Base-by-base conservation (phyloP, 2,797 vertebrate genomes). In the Crax fasciolata region DNA sequence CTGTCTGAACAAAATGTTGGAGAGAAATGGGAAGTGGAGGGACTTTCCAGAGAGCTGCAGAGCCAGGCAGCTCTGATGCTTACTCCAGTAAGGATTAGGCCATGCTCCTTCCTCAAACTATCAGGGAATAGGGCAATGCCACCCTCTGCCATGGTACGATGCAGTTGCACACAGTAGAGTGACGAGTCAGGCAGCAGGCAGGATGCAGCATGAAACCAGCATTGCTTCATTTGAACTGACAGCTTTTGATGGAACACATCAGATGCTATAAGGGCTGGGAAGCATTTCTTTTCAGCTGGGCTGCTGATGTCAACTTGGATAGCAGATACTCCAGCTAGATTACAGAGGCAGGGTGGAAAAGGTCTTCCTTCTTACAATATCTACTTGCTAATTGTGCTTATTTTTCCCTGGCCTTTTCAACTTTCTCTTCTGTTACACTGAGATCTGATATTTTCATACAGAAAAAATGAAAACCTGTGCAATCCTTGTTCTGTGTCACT, bases 181-280 rank as follows among this genome's bases (percentile, higher is more conserved):
- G 84, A 58, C 49, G 72, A 38, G 52, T 74, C 61, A 54, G 63
- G 65, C 35, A 70, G 84, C 75, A 63, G 65, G 58, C 65, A 68
- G 61, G 54, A 30, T 39, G 35, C 43, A n/a, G 52, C 5, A n/a
- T 66, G 83, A 75, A 78, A 89, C 38, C 68, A 87, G 39, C 49
- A 49, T 28, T 43, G 44, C 51, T 66, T 87, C 62, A 78, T 87
- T 61, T 30, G 63, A 79, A 48, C 32, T 65, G 79, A 84, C 66
- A 79, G 76, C 28, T 11, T 78, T 83, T 74, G 72, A 51, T 80
- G 84, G 65, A 81, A n/a, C 24, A 38, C 38, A 71, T 83, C 62
- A 74, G 88, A 65, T 89, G 65, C 49, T 72, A 32, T 52, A 78
- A 66, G 46, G 66, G 51, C 75, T n/a, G 76, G 84, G 85, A 88